Base-by-base conservation (phyloP, 2,113 vertebrate genomes). In the Triplophysa dalaica region DNA sequence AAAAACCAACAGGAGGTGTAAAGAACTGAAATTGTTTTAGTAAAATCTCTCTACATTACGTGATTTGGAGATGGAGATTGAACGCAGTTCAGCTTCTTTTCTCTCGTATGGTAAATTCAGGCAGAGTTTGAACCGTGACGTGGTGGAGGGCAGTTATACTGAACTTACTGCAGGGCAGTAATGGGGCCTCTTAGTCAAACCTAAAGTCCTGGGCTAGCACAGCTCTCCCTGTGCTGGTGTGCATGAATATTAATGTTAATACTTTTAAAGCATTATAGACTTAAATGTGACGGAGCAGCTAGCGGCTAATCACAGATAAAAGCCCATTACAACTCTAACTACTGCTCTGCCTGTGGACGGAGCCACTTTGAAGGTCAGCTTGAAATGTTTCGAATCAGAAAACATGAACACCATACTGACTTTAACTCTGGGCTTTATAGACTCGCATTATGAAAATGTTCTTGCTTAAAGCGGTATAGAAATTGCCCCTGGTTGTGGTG, bases 191-290 rank as follows among this genome's bases (percentile, higher is more conserved):
- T 90, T 84, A 90, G 90, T 85, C 75, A 90, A 88, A 89, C 87
- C 80, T 83, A 76, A 86, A 86, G 88, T 88, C 85, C 86, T 75
- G 70, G 91, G 88, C 85, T 88, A 88, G 83, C 78, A 82, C 83
- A 82, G 87, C 85, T 85, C 86, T 88, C 88, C 63, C 84, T 84
- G 87, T 88, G 88, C 89, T 85, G 85, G 86, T 82, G 86, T 82
- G 87, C 92, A 93, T 94, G 92, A 93, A 94, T 94, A 94, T 93
- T 93, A 93, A 85, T 85, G 73, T 80, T 75, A 84, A 93, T 93
- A 91, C 84, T 83, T 91, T 88, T 92, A 92, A 93, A 93, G 92
- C 89, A 90, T 83, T 84, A 86, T 81, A 77, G 86, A 86, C 90
- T 89, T 90, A 88, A 90, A 88, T 85, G 79, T 63, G 80, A 89